Conservation (phyloP, 2,113 vertebrate species). For the Tychaedon coryphoeus region DNA sequence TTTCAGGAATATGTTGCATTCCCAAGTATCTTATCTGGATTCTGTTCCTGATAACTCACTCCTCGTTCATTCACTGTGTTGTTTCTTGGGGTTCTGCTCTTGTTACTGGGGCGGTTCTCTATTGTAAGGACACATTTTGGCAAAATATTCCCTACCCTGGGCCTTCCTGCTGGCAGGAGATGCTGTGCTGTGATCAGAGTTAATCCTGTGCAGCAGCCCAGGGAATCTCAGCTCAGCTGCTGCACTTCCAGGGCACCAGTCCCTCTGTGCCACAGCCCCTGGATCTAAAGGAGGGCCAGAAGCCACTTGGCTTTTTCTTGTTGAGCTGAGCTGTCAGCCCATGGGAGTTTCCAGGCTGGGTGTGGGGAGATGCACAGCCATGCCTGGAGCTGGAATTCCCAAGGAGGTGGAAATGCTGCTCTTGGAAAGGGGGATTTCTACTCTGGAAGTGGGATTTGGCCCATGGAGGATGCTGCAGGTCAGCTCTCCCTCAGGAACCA, state of each 20-base stretch:
- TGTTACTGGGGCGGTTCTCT: neutral
- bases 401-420: neutral
- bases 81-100: neutral
- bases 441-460: neutral
- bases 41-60: neutral
- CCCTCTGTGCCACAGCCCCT: neutral
- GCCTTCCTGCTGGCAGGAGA: neutral
- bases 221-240: neutral
- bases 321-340: neutral
- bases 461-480: neutral
- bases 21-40: neutral
- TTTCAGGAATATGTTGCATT: neutral
- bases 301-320: neutral
- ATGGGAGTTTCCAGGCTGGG: rapidly evolving
- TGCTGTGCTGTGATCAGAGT: neutral
- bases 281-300: neutral
- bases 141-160: neutral
- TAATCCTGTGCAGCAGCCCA: neutral
- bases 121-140: neutral
- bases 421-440: neutral
- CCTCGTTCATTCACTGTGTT: neutral
- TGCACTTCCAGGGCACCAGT: neutral
- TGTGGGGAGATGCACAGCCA: neutral
- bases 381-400: neutral
- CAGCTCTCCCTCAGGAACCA: neutral